Conservation (phyloP, 37 sponge, comb jelly and placozoan genomes). For the Tethya wilhelma region DNA sequence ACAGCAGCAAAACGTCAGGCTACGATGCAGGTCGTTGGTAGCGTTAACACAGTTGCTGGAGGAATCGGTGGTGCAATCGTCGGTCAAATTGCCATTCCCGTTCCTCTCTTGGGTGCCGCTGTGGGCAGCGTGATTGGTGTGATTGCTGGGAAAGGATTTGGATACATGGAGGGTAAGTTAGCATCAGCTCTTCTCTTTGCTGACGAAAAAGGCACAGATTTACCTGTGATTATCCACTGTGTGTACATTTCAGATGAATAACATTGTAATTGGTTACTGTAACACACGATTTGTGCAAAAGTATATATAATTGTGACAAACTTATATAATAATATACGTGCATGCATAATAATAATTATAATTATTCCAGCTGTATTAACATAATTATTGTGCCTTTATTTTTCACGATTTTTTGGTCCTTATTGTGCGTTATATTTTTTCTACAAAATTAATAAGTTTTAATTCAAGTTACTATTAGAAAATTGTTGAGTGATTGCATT, state of each 20-base stretch:
- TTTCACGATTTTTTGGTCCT: no score
- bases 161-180: constrained; percentile 1
- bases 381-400: no score
- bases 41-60: constrained; percentile 8
- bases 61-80: constrained; percentile 12
- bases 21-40: neutral
- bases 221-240: neutral
- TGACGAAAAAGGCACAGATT: neutral
- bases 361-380: no score
- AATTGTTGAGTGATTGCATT: no score
- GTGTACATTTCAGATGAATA: neutral
- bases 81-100: constrained; percentile 11
- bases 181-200: no score
- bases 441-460: no score
- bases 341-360: no score
- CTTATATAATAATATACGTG: no score
- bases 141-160: constrained; percentile 1
- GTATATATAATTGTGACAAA: no score
- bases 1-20: neutral
- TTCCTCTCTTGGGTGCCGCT: constrained; percentile 15
- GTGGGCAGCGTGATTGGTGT: neutral
- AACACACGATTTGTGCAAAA: no score
- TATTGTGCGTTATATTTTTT: no score
- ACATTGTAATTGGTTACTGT: neutral
- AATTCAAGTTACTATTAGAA: no score